Conservation (phyloP, 2,113 vertebrate genomes). For the Scomber japonicus region DNA sequence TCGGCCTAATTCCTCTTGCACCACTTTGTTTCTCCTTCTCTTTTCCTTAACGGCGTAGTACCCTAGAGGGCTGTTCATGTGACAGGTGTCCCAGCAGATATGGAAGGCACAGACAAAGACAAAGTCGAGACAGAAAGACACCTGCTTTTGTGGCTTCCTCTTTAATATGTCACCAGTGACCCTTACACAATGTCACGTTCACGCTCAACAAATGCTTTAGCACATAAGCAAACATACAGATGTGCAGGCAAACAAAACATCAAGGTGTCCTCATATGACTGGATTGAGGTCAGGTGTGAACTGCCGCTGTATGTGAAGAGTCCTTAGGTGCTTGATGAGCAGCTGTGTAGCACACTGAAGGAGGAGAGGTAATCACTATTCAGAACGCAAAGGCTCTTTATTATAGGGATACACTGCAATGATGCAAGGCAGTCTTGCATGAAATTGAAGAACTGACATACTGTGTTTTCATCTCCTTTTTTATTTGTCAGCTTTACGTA, state of each 20-base stretch:
- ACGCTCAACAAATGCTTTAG: constrained; percentile 4
- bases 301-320: constrained; percentile 10
- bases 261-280: constrained; percentile 32
- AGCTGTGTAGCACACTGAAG: constrained; percentile 36
- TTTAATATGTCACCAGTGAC: constrained; percentile 37
- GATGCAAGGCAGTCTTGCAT: constrained; percentile 81
- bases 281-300: constrained; percentile 46
- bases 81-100: constrained; percentile 68
- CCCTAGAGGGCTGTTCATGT: constrained; percentile 61
- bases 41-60: constrained; percentile 40
- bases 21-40: constrained; percentile 53
- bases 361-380: constrained; percentile 80
- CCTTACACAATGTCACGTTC: neutral
- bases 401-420: constrained; percentile 80
- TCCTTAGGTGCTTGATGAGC: constrained; percentile 32
- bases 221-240: constrained; percentile 12
- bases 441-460: constrained; percentile 87
- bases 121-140: constrained; percentile 62
- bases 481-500: constrained; percentile 76
- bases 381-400: constrained; percentile 77
- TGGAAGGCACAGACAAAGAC: constrained; percentile 38
- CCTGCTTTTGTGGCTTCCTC: constrained; percentile 45
- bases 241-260: constrained; percentile 6
- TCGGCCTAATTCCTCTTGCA: constrained; percentile 54
- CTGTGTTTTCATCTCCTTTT: constrained; percentile 78